Conservation (phyloP, 2,888 invertebrate species). For the Anthrax anthrax region DNA sequence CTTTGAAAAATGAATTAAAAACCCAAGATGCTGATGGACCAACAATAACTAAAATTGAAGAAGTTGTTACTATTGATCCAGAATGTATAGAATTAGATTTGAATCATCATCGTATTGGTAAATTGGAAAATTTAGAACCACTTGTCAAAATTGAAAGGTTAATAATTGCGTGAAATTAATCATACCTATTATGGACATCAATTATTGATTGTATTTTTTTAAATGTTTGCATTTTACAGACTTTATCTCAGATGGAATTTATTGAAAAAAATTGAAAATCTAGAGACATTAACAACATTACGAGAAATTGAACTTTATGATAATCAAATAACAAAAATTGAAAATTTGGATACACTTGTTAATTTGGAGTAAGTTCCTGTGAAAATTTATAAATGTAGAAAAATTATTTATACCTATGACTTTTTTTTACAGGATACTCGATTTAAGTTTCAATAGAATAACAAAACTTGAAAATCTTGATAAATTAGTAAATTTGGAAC, state of each 20-base stretch:
- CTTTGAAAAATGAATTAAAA: neutral
- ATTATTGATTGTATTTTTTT: neutral
- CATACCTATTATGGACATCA: neutral
- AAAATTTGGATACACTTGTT: conserved; percentile 71
- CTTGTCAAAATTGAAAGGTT: conserved; percentile 54
- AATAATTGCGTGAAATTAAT: neutral
- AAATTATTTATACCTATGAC: conserved; percentile 2
- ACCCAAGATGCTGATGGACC: conserved; percentile 3
- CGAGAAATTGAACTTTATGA: conserved; percentile 90
- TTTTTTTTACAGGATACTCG: conserved; percentile 52
- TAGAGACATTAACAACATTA: conserved; percentile 59
- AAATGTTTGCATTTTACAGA: conserved; percentile 28
- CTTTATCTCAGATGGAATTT: conserved; percentile 88
- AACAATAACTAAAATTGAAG: conserved; percentile 23
- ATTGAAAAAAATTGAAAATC: conserved; percentile 85
- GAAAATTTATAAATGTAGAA: neutral
- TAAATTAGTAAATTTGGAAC: conserved; percentile 58
- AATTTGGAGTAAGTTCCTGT: conserved; percentile 67
- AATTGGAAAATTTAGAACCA: conserved; percentile 70
- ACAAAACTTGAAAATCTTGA: conserved; percentile 72
- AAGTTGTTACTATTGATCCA: conserved; percentile 28
- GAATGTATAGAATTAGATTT: conserved; percentile 51
- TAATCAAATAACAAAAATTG: conserved; percentile 86
- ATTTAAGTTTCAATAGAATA: conserved; percentile 91
- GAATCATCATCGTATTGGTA: conserved; percentile 75